Conservation (phyloP, 2,888 invertebrate species). For the Zygogramma bicolorata region DNA sequence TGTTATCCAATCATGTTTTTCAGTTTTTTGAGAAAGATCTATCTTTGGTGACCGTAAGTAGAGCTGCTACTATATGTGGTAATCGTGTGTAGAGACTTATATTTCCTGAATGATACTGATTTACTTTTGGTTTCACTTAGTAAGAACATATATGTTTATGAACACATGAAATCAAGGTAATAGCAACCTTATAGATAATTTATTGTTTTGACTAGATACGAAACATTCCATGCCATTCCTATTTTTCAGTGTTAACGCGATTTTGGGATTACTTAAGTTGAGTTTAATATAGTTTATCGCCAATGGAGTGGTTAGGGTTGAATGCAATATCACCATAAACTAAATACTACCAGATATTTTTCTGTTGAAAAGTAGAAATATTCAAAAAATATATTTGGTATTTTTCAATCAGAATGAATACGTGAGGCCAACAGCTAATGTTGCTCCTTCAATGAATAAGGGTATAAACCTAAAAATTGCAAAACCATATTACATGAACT, state of each 20-base stretch:
- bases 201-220: background rate
- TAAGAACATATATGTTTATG: background rate
- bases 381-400: too few relatives aligned
- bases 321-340: too few relatives aligned
- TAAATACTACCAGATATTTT: too few relatives aligned
- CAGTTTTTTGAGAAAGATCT: background rate
- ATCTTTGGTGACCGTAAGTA: background rate
- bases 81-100: slow-evolving; percentile 17
- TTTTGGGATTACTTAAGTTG: slow-evolving; percentile 45
- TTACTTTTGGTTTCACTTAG: background rate
- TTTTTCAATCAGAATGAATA: too few relatives aligned
- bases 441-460: too few relatives aligned
- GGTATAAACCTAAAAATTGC: too few relatives aligned
- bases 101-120: background rate
- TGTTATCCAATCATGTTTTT: background rate
- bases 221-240: slow-evolving; percentile 56
- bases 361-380: too few relatives aligned
- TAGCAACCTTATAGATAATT: background rate
- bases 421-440: too few relatives aligned
- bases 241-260: slow-evolving; percentile 34
- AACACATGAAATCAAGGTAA: background rate
- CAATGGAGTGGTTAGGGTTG: background rate
- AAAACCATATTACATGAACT: too few relatives aligned
- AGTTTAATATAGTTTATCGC: slow-evolving; percentile 54
- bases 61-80: slow-evolving; percentile 16